Evolutionary conservation across 2,888 invertebrate species (phyloP), one percentile per base, ranked within the genome.

Genomic region (Hofmannophila pseudospretella): DNA sequence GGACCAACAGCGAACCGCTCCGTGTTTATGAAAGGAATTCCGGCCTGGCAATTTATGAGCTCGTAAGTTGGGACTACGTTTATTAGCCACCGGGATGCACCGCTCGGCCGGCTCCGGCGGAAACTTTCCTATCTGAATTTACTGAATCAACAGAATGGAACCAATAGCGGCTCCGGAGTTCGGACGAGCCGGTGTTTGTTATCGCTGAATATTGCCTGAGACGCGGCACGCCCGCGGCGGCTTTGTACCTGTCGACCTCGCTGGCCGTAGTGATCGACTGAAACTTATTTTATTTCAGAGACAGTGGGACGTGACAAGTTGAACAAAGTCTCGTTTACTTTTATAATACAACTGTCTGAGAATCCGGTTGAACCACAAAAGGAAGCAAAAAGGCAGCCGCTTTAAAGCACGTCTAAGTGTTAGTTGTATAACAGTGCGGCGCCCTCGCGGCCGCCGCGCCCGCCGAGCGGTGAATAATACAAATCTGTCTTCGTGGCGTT

Each of bases 401-500:
- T 23, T 16, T 16, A 16, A 16, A 16, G 16, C 5, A 3, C 8
- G 8, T n/a, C 7, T 7, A 7, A 5, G 23, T 16, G 23, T 23
- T 23, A n/a, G n/a, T n/a, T n/a, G n/a, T n/a, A n/a, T n/a, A n/a
- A n/a, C 3, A 23, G 12, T 11, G 23, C 9, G 10, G 23, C 13
- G 12, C 9, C 2, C 16, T 14, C 3, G 14, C 7, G 28, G 28
- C 9, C 12, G 5, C 5, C 10, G 16, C 2, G 9, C 11, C 28
- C 28, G 10, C 30, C 2, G 56, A 64, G 62, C 58, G 61, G 65
- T 67, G 74, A 72, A 79, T 81, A 78, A 79, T 78, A 79, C 78
- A 79, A 80, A 81, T 80, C 78, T 71, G 76, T 77, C 78, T 77
- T 72, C 67, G 64, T 67, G 63, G 61, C 78, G 72, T 77, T 81